A percentile compares a stretch with the other conserved stretches of the same genome.
Conservation (phyloP, 2,113 vertebrate genomes). For the Thymallus thymallus region DNA sequence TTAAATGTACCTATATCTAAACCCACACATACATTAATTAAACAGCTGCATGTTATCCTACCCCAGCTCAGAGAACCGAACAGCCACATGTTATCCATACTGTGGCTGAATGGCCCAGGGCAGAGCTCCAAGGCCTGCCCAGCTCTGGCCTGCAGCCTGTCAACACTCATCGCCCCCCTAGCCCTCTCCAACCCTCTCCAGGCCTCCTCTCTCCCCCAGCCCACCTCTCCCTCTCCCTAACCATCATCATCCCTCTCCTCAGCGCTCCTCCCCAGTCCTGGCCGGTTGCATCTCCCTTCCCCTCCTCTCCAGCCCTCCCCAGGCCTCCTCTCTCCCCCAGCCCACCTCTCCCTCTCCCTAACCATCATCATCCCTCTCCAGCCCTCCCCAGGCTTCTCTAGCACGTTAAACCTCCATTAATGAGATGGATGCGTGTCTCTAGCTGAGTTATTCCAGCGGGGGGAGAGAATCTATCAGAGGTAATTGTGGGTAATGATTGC, state of each 20-base stretch:
- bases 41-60: too few species aligned
- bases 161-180: not conserved
- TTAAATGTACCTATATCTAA: too few species aligned
- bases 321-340: not conserved
- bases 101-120: not conserved
- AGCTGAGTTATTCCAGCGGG: conserved; percentile 39
- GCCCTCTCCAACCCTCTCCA: too few species aligned
- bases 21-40: too few species aligned
- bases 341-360: not conserved
- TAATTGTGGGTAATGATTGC: conserved; percentile 50
- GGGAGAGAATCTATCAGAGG: conserved; percentile 35
- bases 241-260: too few species aligned
- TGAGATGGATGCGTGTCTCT: conserved; percentile 34
- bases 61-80: too few species aligned
- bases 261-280: too few species aligned
- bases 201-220: too few species aligned
- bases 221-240: too few species aligned
- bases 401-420: conserved; percentile 36
- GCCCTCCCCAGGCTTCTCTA: not conserved
- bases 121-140: not conserved
- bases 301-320: too few species aligned
- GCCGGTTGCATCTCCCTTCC: too few species aligned
- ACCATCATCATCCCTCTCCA: not conserved
- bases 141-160: not conserved
- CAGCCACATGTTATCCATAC: not conserved